Percentiles rank a stretch among this genome's conserved stretches.
These are phyloP conservation scores for Dendrolimus pini DNA, from an alignment of 2,888 invertebrate species.

Conservation along the genomic window DNA sequence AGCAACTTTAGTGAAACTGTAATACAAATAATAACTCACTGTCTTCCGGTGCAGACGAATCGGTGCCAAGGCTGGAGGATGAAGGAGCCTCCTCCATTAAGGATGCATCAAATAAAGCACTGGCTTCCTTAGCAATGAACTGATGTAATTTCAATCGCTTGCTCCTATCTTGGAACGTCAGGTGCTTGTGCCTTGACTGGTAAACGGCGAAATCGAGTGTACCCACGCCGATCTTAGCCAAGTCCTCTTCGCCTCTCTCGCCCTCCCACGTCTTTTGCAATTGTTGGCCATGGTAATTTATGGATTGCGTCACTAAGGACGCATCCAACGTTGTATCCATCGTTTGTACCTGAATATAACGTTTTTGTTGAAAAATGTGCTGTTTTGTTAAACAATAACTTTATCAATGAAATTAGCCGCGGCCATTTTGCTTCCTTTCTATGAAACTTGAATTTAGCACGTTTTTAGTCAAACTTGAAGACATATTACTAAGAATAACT, in stretches of 20 bases:
- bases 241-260: slow-evolving; percentile 86
- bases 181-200: slow-evolving; percentile 86
- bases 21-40: slow-evolving; percentile 42
- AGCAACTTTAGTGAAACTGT: not conserved
- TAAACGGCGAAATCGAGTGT: slow-evolving; percentile 84
- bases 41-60: slow-evolving; percentile 71
- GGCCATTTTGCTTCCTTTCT: slow-evolving; percentile 21
- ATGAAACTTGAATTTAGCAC: not conserved
- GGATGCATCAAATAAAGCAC: slow-evolving; percentile 81
- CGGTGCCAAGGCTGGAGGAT: slow-evolving; percentile 70
- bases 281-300: slow-evolving; percentile 92
- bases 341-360: slow-evolving; percentile 15
- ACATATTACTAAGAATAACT: too few relatives aligned
- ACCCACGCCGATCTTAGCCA: slow-evolving; percentile 78
- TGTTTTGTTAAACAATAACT: not conserved
- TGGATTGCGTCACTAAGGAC: slow-evolving; percentile 80
- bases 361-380: not conserved
- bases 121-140: slow-evolving; percentile 91
- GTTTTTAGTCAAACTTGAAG: too few relatives aligned
- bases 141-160: slow-evolving; percentile 90
- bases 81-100: slow-evolving; percentile 65
- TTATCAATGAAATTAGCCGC: slow-evolving; percentile 11
- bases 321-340: slow-evolving; percentile 68
- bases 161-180: slow-evolving; percentile 89
- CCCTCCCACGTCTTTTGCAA: slow-evolving; percentile 92